Conservation (phyloP, 2,113 vertebrate species). For the Haemorhous mexicanus region DNA sequence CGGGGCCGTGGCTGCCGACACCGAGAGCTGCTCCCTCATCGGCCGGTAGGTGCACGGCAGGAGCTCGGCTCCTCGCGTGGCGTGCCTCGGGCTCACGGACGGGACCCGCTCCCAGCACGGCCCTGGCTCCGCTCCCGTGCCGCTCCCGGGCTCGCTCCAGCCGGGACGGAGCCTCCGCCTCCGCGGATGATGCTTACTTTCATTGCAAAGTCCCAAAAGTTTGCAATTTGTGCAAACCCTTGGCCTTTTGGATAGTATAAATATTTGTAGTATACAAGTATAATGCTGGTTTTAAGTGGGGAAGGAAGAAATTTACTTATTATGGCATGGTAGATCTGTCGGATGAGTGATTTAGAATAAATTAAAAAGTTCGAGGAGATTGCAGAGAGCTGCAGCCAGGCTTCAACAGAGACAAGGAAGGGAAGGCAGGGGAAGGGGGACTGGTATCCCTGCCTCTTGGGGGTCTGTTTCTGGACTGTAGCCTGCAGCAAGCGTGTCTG, state of each 20-base stretch:
- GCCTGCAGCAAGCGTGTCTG: not conserved
- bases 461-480: not conserved
- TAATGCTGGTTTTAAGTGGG: not conserved
- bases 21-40: slow-evolving; percentile 76
- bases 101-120: not conserved
- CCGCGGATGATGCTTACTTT: not conserved
- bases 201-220: not conserved
- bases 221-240: not conserved
- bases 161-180: not conserved
- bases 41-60: slow-evolving; percentile 72
- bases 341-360: not conserved
- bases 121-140: rapidly evolving
- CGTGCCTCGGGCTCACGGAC: too few species aligned
- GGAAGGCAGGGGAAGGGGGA: not conserved
- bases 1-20: slow-evolving; percentile 83
- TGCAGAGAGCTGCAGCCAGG: not conserved
- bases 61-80: not conserved
- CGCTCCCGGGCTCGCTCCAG: not conserved
- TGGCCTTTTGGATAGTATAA: not conserved
- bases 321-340: not conserved
- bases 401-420: not conserved
- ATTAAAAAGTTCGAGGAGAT: not conserved
- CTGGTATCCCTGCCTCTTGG: not conserved
- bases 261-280: not conserved
- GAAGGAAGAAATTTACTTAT: not conserved